These are phyloP conservation scores for Parazoanthus darwini DNA, from an alignment of 92 coral and sea anemone species.

Conservation along the genomic window DNA sequence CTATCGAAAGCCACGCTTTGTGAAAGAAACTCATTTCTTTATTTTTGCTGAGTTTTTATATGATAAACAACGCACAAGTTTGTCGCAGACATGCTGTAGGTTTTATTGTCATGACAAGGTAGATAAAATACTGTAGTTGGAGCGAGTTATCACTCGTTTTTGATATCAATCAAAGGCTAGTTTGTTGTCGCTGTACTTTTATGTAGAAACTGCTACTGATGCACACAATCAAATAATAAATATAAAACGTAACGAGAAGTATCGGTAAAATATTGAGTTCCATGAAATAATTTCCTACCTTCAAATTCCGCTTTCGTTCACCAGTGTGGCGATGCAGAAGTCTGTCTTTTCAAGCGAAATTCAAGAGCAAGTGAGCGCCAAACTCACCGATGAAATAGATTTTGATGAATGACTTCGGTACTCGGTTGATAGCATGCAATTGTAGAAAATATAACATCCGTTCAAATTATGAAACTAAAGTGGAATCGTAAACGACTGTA, in stretches of 20 bases:
- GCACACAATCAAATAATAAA: neutral
- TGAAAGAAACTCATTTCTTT: neutral
- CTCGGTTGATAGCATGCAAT: neutral
- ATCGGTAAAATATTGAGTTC: neutral
- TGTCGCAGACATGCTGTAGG: neutral
- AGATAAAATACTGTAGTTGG: neutral
- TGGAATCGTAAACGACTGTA: neutral
- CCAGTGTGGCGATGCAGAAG: neutral
- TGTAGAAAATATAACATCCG: neutral
- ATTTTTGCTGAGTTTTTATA: no score
- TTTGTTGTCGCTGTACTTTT: neutral
- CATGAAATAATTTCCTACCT: neutral
- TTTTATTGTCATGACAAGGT: neutral
- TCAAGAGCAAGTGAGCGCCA: neutral
- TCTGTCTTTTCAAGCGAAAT: neutral
- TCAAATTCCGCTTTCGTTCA: neutral
- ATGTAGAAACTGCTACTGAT: neutral
- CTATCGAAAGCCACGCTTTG: neutral
- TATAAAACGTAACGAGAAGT: neutral
- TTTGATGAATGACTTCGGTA: neutral
- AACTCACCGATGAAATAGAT: neutral
- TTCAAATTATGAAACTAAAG: neutral
- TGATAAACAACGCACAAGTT: no score
- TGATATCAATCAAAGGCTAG: neutral
- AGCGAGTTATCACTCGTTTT: neutral